Evolutionary conservation across 2,797 vertebrate species (phyloP).

Genomic region (Galago senegalensis): DNA sequence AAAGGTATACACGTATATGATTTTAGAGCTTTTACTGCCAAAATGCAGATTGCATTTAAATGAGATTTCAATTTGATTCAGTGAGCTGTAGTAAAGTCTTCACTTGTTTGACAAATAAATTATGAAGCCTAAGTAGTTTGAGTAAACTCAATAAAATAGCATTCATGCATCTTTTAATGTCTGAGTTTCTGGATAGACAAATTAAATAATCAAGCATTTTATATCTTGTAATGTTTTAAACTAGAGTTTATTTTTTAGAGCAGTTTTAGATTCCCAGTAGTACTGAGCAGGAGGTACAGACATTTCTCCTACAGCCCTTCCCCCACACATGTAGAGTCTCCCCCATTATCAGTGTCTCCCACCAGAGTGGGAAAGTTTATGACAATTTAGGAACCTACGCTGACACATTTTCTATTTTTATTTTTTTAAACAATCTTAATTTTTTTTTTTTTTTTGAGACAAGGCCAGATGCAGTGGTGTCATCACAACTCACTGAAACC

Average conservation of each 20-base stretch:
- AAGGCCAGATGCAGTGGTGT: neutral
- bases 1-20: neutral
- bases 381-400: accelerated
- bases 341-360: no score
- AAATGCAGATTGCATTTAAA: neutral
- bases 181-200: conserved; percentile 3
- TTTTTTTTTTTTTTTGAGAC: neutral
- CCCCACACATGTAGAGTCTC: accelerated
- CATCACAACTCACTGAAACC: neutral
- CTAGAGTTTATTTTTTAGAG: neutral
- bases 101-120: conserved; percentile 68
- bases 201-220: neutral
- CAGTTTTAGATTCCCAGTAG: neutral
- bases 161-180: neutral
- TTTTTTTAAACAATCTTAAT: neutral
- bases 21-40: neutral
- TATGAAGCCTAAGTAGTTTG: neutral
- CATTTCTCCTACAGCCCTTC: neutral
- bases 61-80: conserved; percentile 61
- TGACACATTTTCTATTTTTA: neutral
- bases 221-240: neutral
- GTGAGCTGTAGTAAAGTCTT: conserved; percentile 63
- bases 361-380: neutral
- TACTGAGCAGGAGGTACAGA: neutral
- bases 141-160: neutral